Conservation (phyloP, 53 echinoderm and acorn worm species). For the Paelopatides confundens region DNA sequence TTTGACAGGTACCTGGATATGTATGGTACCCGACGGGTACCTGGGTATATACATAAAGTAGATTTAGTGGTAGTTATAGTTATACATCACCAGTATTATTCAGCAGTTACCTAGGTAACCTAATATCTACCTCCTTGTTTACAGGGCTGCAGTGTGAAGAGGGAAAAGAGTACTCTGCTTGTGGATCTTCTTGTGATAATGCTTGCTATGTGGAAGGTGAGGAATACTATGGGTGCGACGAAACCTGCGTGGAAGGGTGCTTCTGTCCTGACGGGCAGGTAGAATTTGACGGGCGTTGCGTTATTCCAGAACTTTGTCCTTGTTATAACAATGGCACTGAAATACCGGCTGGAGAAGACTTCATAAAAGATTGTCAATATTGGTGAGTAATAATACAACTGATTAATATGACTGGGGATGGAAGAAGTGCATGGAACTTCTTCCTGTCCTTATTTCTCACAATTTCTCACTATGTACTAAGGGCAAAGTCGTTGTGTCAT, state of each 20-base stretch:
- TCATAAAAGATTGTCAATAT: constrained; percentile 39
- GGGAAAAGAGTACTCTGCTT: constrained; percentile 70
- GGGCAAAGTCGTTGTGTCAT: too few relatives aligned
- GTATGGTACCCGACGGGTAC: too few relatives aligned
- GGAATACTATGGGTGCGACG: constrained; percentile 17
- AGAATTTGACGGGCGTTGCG: constrained; percentile 55
- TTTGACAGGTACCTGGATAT: too few relatives aligned
- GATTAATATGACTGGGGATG: too few relatives aligned
- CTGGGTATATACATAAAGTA: too few relatives aligned
- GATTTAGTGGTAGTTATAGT: too few relatives aligned
- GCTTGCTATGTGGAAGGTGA: constrained; percentile 54
- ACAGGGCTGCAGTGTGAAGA: constrained; percentile 79
- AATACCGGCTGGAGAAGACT: constrained; percentile 14
- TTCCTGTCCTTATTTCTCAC: constrained; percentile 8
- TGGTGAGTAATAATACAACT: constrained; percentile 68
- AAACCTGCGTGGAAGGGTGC: constrained; percentile 86
- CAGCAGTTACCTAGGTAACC: too few relatives aligned
- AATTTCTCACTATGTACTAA: too few relatives aligned
- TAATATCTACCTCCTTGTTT: neutral
- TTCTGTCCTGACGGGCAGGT: constrained; percentile 72
- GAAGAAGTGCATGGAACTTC: too few relatives aligned
- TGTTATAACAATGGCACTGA: constrained; percentile 52
- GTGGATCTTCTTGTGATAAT: constrained; percentile 64
- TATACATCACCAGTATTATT: too few relatives aligned
- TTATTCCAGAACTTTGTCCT: constrained; percentile 57